These are phyloP conservation scores for Caenorhabditis zanzibari DNA, from an alignment of 2,888 invertebrate genomes.

Conservation along the genomic window DNA sequence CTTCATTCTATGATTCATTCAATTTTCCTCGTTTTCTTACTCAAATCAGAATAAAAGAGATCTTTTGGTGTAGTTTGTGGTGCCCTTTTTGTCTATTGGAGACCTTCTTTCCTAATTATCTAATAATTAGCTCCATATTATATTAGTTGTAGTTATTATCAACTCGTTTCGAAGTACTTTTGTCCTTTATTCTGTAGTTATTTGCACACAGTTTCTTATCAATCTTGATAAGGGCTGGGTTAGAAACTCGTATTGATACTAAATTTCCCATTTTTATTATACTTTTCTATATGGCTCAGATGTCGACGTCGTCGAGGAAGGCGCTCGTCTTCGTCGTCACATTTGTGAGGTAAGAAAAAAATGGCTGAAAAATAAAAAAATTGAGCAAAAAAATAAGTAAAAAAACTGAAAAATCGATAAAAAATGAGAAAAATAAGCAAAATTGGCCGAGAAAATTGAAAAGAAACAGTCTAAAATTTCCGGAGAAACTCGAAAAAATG, in stretches of 20 bases:
- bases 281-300: slow-evolving; percentile 25
- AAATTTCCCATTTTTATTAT: neutral
- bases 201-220: neutral
- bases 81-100: neutral
- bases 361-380: neutral
- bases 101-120: neutral
- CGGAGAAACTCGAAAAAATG: no score
- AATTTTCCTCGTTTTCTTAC: slow-evolving; percentile 1
- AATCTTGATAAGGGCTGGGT: slow-evolving; percentile 10
- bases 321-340: slow-evolving; percentile 78
- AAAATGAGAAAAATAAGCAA: no score
- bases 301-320: slow-evolving; percentile 58
- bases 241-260: neutral
- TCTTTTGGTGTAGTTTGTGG: slow-evolving; percentile 30
- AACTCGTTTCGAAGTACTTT: slow-evolving; percentile 41
- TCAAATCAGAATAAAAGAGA: slow-evolving; percentile 17
- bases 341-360: slow-evolving; percentile 73
- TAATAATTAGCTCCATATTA: neutral
- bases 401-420: no score
- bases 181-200: slow-evolving; percentile 25
- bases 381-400: neutral
- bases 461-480: no score
- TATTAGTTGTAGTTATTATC: slow-evolving; percentile 6
- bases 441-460: no score
- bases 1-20: slow-evolving; percentile 7